Percentiles rank a stretch among this genome's conserved stretches.
Evolutionary conservation across 2,797 vertebrate genomes (phyloP).

Genomic region (Gymnocypris eckloni): DNA sequence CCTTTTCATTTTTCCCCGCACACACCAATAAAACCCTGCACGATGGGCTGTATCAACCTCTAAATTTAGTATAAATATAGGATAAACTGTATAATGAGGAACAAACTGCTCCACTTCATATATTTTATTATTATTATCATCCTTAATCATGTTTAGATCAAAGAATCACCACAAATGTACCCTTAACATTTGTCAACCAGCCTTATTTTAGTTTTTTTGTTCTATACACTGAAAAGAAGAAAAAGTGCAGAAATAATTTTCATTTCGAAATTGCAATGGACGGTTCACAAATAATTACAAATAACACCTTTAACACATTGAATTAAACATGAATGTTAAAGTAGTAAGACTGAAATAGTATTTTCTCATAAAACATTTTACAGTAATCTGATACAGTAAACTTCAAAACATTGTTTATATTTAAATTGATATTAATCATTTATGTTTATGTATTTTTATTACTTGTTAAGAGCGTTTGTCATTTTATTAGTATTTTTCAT

Average conservation of each 20-base stretch:
- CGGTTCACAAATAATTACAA: neutral
- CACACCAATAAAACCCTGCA: neutral
- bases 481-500: neutral
- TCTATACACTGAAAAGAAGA: neutral
- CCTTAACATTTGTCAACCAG: neutral
- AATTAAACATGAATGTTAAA: neutral
- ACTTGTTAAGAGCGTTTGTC: neutral
- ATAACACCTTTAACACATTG: neutral
- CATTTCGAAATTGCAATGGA: neutral
- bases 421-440: neutral
- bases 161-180: neutral
- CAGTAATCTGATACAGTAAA: neutral
- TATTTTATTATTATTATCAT: neutral
- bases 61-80: neutral
- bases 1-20: neutral
- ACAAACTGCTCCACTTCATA: neutral
- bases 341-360: neutral
- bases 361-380: neutral
- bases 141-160: neutral
- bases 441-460: too few species aligned
- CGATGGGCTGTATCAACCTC: neutral
- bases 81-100: slow-evolving; percentile 1
- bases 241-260: neutral
- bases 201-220: neutral
- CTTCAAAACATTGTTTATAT: neutral